Evolutionary conservation across 1,140 invertebrate species (phyloP).

Genomic region (Zophobas morio): DNA sequence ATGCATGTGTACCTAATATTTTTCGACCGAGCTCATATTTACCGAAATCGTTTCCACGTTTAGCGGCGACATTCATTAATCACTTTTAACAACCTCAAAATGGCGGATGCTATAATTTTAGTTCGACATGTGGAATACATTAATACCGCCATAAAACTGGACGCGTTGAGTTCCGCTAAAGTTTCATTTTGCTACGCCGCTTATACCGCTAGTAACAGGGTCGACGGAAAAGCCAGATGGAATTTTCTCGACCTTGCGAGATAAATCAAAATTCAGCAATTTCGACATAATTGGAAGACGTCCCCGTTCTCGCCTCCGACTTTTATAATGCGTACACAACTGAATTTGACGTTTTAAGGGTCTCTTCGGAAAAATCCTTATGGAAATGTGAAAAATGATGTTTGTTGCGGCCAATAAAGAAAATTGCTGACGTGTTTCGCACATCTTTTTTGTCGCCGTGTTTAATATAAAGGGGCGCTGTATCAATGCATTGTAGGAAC

Average conservation of each 20-base stretch:
- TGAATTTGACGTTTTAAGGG: constrained; percentile 20
- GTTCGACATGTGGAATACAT: too few relatives aligned
- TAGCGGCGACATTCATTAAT: constrained; percentile 9
- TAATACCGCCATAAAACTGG: background rate
- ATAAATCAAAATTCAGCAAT: constrained; percentile 41
- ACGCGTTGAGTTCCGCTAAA: too few relatives aligned
- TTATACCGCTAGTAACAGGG: too few relatives aligned
- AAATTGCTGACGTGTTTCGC: constrained; percentile 37
- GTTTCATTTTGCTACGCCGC: too few relatives aligned
- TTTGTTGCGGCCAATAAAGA: constrained; percentile 37
- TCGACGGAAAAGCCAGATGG: background rate
- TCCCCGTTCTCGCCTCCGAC: background rate
- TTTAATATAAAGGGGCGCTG: constrained; percentile 17
- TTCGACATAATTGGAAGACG: constrained; percentile 30
- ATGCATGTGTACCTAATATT: constrained; percentile 7
- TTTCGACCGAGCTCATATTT: constrained; percentile 17
- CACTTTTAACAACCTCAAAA: background rate
- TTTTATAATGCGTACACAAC: constrained; percentile 6
- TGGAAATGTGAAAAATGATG: constrained; percentile 31
- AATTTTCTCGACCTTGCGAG: constrained; percentile 18
- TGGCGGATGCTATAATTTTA: background rate
- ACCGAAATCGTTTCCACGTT: constrained; percentile 21
- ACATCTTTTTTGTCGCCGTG: constrained; percentile 5
- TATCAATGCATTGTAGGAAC: background rate
- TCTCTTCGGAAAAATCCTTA: background rate